Evolutionary conservation across 1,140 invertebrate genomes (phyloP).

Genomic region (Drosophila navojoa): DNA sequence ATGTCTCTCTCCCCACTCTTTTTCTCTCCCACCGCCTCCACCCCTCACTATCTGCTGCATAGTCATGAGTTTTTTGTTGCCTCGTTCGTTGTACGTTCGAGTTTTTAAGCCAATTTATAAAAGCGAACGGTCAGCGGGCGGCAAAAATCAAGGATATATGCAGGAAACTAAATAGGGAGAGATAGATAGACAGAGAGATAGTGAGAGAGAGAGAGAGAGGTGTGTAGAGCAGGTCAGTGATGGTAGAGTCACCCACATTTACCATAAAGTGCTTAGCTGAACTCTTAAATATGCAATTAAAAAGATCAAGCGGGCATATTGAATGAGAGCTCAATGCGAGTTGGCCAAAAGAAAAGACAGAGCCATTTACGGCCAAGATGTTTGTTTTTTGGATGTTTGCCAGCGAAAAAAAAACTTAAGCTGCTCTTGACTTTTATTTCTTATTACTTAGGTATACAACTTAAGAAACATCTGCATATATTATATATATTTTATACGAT

Average conservation of each 20-base stretch:
- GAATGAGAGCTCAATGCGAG: not conserved
- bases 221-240: too few species aligned
- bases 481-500: too few species aligned
- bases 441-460: too few species aligned
- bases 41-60: constrained; percentile 48
- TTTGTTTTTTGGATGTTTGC: not conserved
- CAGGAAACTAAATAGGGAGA: not conserved
- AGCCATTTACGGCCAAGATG: not conserved
- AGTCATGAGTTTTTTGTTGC: constrained; percentile 73
- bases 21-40: constrained; percentile 13
- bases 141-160: constrained; percentile 4
- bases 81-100: constrained; percentile 58
- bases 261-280: constrained; percentile 34
- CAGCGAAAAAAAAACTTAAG: not conserved
- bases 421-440: too few species aligned
- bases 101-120: constrained; percentile 80
- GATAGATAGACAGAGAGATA: not conserved
- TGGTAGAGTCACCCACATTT: constrained; percentile 2
- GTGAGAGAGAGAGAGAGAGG: not conserved
- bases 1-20: not conserved
- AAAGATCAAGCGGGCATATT: constrained; percentile 14
- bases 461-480: too few species aligned
- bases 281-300: constrained; percentile 40
- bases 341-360: not conserved
- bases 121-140: constrained; percentile 32